These are phyloP conservation scores for Allobates femoralis DNA, from an alignment of 2,797 vertebrate species.

Conservation along the genomic window DNA sequence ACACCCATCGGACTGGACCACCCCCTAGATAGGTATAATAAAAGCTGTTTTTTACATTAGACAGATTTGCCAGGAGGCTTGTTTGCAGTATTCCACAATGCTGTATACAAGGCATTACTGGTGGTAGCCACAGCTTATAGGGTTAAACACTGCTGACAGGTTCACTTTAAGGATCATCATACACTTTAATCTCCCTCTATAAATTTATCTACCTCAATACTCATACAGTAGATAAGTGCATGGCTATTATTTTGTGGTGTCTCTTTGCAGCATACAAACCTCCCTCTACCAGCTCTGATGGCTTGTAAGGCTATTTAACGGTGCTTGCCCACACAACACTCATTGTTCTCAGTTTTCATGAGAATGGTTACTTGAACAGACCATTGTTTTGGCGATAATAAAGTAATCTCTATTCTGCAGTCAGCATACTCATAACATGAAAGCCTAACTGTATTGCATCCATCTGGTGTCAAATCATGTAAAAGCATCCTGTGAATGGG, in stretches of 20 bases:
- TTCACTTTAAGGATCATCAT: too few species aligned
- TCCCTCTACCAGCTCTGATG: background rate
- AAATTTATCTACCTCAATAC: too few species aligned
- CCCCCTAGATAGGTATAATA: too few species aligned
- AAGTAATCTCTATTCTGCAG: conserved; percentile 49
- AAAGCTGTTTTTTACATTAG: too few species aligned
- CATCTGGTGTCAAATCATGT: conserved; percentile 45
- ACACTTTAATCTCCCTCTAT: too few species aligned
- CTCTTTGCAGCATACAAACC: background rate
- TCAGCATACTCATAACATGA: conserved; percentile 48
- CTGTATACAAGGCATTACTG: too few species aligned
- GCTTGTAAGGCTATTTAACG: background rate
- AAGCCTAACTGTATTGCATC: conserved; percentile 35
- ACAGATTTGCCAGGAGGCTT: too few species aligned
- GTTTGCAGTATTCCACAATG: too few species aligned
- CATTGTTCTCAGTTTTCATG: background rate
- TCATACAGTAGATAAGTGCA: background rate
- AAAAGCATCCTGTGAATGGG: conserved; percentile 40
- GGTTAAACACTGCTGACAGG: too few species aligned
- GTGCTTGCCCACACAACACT: background rate
- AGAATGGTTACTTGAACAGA: conserved; percentile 22
- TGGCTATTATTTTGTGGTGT: background rate
- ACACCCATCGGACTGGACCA: too few species aligned
- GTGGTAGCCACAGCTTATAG: too few species aligned
- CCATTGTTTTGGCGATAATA: conserved; percentile 32